Evolutionary conservation across 2,888 invertebrate genomes (phyloP).

Genomic region (Ophion costatus): DNA sequence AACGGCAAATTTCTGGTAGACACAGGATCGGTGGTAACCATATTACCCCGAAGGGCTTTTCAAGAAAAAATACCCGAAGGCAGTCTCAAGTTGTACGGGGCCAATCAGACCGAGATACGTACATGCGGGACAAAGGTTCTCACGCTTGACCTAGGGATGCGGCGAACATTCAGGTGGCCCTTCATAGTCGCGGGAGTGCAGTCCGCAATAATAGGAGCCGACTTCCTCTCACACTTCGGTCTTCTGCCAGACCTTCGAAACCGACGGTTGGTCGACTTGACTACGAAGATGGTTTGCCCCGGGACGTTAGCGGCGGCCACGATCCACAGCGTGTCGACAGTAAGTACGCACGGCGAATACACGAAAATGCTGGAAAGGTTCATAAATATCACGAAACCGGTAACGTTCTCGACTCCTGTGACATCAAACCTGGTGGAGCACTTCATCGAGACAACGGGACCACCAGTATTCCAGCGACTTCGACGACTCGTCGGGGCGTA

Average conservation of each 20-base stretch:
- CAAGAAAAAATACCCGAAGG: not conserved
- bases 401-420: not conserved
- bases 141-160: not conserved
- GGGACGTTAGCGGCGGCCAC: not conserved
- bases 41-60: conserved; percentile 30
- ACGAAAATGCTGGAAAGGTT: not conserved
- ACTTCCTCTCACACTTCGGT: too few species aligned
- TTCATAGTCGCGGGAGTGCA: not conserved
- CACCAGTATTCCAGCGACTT: not conserved
- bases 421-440: not conserved
- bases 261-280: not conserved
- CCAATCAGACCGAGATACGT: not conserved
- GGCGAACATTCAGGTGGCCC: not conserved
- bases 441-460: not conserved
- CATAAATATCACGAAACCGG: not conserved
- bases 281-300: not conserved
- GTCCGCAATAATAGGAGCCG: too few species aligned
- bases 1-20: too few species aligned
- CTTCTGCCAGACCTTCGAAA: not conserved
- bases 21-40: conserved; percentile 42
- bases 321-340: not conserved
- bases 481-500: not conserved
- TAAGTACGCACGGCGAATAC: not conserved
- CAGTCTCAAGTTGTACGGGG: not conserved
- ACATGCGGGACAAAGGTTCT: not conserved